These are phyloP conservation scores for Cynaeus angustus DNA, from an alignment of 2,888 invertebrate genomes.

Conservation along the genomic window DNA sequence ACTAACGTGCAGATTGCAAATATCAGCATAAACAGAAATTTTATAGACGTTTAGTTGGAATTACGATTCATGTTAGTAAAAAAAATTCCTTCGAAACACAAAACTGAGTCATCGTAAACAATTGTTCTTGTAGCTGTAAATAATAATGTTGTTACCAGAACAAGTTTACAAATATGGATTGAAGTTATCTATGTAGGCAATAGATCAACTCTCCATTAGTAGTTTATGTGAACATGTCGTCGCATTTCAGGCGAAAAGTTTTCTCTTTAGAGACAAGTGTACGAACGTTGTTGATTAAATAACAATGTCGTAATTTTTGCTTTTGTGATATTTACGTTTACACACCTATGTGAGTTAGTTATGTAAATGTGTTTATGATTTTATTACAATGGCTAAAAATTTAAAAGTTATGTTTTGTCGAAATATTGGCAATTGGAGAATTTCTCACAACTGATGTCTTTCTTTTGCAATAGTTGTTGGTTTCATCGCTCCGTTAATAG, in stretches of 20 bases:
- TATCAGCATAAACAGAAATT: too few species aligned
- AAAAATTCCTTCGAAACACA: too few species aligned
- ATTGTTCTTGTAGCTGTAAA: neutral
- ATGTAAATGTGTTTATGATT: neutral
- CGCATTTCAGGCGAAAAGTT: slow-evolving; percentile 7
- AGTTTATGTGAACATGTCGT: slow-evolving; percentile 3
- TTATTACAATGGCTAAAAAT: neutral
- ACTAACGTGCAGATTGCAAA: too few species aligned
- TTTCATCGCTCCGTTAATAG: too few species aligned
- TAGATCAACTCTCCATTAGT: slow-evolving; percentile 17
- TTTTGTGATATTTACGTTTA: neutral
- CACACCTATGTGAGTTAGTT: neutral
- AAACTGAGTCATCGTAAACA: too few species aligned
- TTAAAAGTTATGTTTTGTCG: too few species aligned
- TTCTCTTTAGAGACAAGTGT: slow-evolving; percentile 12
- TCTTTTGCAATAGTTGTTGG: too few species aligned
- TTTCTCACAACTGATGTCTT: too few species aligned
- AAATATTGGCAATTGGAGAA: too few species aligned
- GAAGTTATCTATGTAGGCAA: slow-evolving; percentile 11
- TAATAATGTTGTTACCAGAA: neutral
- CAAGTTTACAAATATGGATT: slow-evolving; percentile 22
- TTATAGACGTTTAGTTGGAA: too few species aligned
- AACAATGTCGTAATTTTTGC: slow-evolving; percentile 12
- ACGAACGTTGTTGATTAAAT: neutral
- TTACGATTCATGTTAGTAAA: too few species aligned